Percentiles rank a stretch among this genome's conserved stretches.
These are phyloP conservation scores for Brachyptera putata DNA, from an alignment of 2,888 invertebrate species.

Conservation along the genomic window DNA sequence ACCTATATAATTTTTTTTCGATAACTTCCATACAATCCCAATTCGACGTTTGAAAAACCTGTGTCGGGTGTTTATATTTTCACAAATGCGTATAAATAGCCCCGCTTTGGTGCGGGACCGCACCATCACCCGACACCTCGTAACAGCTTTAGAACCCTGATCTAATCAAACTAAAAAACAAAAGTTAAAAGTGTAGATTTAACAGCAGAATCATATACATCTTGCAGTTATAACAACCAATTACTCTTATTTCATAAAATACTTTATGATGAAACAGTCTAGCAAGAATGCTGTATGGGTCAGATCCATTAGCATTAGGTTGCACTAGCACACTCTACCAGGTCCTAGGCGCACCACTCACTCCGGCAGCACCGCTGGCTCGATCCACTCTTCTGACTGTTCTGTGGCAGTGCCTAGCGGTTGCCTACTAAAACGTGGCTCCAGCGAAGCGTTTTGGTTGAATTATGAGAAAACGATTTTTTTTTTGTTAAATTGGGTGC, in stretches of 20 bases:
- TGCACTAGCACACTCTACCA: slow-evolving; percentile 34
- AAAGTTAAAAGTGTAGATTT: slow-evolving; percentile 36
- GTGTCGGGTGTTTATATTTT: slow-evolving; percentile 21
- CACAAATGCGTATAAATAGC: slow-evolving; percentile 24
- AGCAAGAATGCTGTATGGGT: slow-evolving; percentile 33
- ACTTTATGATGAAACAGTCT: slow-evolving; percentile 34
- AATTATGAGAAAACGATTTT: slow-evolving; percentile 25
- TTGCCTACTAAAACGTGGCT: slow-evolving; percentile 39
- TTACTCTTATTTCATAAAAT: slow-evolving; percentile 34
- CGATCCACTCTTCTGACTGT: background rate
- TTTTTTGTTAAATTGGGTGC: slow-evolving; percentile 26
- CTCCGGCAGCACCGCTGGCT: too few species aligned
- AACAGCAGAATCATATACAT: slow-evolving; percentile 37
- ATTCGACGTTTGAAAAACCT: slow-evolving; percentile 27
- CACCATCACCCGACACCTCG: slow-evolving; percentile 27
- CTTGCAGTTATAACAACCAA: slow-evolving; percentile 36
- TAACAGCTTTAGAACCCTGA: slow-evolving; percentile 34
- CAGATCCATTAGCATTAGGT: slow-evolving; percentile 32
- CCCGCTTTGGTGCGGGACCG: background rate
- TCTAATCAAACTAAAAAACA: slow-evolving; percentile 35
- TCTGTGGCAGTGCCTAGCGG: slow-evolving; percentile 33
- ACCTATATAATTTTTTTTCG: slow-evolving; percentile 29
- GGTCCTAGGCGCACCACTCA: slow-evolving; percentile 31
- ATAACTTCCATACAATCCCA: slow-evolving; percentile 29
- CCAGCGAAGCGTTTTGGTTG: slow-evolving; percentile 34